Evolutionary conservation across 2,888 invertebrate genomes (phyloP), one percentile per base, ranked within the genome.

Genomic region (Torymus auratus): DNA sequence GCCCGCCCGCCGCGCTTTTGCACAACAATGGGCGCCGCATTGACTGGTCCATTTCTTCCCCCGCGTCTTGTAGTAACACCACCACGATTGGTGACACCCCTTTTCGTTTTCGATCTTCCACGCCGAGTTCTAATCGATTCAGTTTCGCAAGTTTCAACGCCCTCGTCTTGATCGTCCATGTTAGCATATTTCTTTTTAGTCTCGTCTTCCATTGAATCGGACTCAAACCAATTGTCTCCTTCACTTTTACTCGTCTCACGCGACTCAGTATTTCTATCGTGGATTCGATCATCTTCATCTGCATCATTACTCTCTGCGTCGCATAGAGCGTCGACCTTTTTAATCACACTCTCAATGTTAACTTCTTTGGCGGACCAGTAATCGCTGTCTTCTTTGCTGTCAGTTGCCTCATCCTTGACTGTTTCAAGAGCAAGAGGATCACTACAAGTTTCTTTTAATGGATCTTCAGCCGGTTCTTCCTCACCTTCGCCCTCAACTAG

Each of bases 321-420:
- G 88, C 95, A 94, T 60, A 95, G 89, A 0, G 94, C 94, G 85
- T 95, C 95, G 0, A 95, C 94, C 86, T 95, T 95, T 90, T 96
- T 96, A 82, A 96, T 96, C 1, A 96, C 96, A 20, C 96, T 96
- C 84, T 96, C 96, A 83, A 96, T 95, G 86, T 95, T 96, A 0
- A 95, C 93, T 87, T 96, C 96, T 89, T 95, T 95, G 7, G 95
- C 94, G 55, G 95, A 95, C 96, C 96, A 96, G 85, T 94, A 94
- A 88, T 95, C 95, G 86, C 93, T 94, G 87, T 95, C 95, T 85
- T 95, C 95, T 84, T 94, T 93, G 53, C 92, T 92, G 72, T 91
- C 91, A 0, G 87, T 87, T 4, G 90, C 89, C 84, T 92, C 92
- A 67, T 92, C 92, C 84, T 92, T 92, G 2, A 87, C 85, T 2